phyloP scores from a whole-genome alignment of 2,113 vertebrate genomes.

The Ursus arctos region DNA sequence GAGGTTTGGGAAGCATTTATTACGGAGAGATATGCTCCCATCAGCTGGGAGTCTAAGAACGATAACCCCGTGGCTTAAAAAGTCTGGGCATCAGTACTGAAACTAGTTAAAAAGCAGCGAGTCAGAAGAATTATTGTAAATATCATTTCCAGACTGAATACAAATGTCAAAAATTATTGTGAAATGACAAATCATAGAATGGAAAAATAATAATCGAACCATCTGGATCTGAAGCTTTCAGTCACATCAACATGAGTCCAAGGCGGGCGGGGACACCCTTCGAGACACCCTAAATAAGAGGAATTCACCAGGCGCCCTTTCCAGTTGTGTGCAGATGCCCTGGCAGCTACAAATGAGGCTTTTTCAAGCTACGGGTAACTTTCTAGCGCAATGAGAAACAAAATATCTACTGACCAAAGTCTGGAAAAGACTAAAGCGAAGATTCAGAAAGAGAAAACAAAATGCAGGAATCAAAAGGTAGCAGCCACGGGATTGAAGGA shows the following conservation, averaged over 20 bases:
- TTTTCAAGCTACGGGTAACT: background rate
- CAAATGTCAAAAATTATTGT: conserved; percentile 11
- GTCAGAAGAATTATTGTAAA: background rate
- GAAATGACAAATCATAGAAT: background rate
- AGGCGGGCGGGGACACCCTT: background rate
- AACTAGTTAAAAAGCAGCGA: background rate
- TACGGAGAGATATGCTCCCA: accelerated
- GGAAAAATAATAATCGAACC: background rate
- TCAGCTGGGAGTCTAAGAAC: background rate
- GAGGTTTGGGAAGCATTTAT: background rate
- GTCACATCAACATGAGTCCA: background rate
- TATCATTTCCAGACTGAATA: background rate
- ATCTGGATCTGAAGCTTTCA: background rate
- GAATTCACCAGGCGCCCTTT: background rate
- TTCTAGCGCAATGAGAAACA: background rate
- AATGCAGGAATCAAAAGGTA: background rate
- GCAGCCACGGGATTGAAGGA: too few relatives aligned
- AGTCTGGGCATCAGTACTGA: background rate
- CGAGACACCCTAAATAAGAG: background rate
- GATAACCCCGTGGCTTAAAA: background rate
- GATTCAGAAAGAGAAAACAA: background rate
- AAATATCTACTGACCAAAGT: background rate
- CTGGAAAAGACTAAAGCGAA: background rate
- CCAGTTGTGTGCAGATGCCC: background rate
- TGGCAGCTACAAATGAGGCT: background rate